A percentile compares a stretch with the other conserved stretches of the same genome.
phyloP scores from a whole-genome alignment of 2,113 vertebrate genomes.

The Bubo blakistoni region DNA sequence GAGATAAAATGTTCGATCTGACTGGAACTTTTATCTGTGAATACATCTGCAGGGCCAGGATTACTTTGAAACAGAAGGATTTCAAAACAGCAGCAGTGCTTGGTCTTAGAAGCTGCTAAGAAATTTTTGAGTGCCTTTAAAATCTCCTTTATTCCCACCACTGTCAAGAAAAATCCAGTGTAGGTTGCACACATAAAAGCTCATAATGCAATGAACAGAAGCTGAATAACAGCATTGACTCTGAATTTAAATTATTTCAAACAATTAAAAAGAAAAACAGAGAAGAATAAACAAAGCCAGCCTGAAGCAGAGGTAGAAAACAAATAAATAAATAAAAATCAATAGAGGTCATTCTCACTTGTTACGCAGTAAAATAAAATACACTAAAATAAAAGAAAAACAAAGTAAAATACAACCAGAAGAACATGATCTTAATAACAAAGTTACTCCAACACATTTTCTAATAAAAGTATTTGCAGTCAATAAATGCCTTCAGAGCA shows the following conservation, averaged over 20 bases:
- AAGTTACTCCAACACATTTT: background rate
- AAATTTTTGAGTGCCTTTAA: background rate
- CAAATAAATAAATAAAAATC: background rate
- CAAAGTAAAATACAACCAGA: background rate
- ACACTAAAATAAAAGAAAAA: background rate
- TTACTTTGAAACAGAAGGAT: slow-evolving; percentile 15
- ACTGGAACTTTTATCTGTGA: slow-evolving; percentile 17
- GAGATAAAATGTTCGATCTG: background rate
- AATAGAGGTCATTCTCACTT: background rate
- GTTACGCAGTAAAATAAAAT: background rate
- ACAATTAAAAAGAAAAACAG: background rate
- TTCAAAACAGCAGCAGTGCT: background rate
- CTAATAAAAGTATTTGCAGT: background rate
- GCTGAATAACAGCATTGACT: background rate
- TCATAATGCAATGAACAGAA: background rate
- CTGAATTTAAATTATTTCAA: background rate
- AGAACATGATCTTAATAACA: background rate
- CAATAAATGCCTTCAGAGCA: background rate
- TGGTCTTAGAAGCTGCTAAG: background rate
- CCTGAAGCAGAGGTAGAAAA: background rate
- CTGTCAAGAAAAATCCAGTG: background rate
- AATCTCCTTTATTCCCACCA: background rate
- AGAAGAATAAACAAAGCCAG: background rate
- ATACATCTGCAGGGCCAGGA: background rate
- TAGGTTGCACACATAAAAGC: background rate